Evolutionary conservation across 2,113 vertebrate genomes (phyloP), one percentile per base, ranked within the genome.

Genomic region (Solea senegalensis): DNA sequence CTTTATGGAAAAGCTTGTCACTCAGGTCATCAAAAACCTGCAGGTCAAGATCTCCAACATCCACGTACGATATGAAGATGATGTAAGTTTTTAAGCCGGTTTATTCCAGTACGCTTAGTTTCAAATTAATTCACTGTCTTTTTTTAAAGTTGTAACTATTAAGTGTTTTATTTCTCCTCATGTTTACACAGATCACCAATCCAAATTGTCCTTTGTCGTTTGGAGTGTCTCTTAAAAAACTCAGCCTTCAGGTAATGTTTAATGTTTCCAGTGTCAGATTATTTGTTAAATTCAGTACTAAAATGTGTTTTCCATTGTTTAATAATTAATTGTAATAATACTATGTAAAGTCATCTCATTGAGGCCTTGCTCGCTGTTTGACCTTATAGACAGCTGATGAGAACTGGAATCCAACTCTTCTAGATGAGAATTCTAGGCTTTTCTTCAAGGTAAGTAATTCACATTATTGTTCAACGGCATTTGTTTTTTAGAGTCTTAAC

Each of bases 11-110:
- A 99, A 99, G 82, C 90, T 99, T 80, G 90, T 97, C 67, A 98
- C 97, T 82, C 98, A 99, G 88, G 95, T 99, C 76, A 98, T 99
- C 85, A 98, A 97, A 93, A 99, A 99, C 92, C 94, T 99, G 80
- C 97, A 99, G 81, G 92, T 99, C 87, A 97, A 97, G 91, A 98
- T 99, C 89, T 97, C 96, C 65, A 97, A 95, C 80, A 98, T 99
- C 77, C 98, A 99, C 57, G 70, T 99, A 83, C 96, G 97, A 66
- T 99, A 98, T 83, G 98, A 99, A 86, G 98, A 99, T 90, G 92
- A 97, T 85, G 97, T 99, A 91, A 98, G 98, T 98, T 86, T 69
- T 90, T 74, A 48, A 72, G 5, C 62, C 39, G 28, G 58, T n/a
- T 52, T 65, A 44, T 26, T 14, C 41, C 7, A 54, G 7, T 60